Percentiles rank a stretch among this genome's conserved stretches.
Conservation (phyloP, 2,888 invertebrate species). For the Conus canariensis region DNA sequence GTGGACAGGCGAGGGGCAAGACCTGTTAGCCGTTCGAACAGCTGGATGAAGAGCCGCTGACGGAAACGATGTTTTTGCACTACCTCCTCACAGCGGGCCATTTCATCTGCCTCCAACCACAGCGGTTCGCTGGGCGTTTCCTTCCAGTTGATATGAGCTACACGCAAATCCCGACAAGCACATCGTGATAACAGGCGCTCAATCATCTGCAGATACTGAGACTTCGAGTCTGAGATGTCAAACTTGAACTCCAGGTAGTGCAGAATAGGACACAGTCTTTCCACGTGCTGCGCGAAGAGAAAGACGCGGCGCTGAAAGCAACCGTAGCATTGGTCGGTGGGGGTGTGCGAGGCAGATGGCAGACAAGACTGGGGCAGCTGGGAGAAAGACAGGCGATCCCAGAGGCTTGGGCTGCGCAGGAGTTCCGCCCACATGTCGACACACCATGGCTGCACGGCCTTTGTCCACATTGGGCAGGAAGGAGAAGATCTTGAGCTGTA, state of each 20-base stretch:
- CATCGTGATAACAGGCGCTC: constrained; percentile 62
- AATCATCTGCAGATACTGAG: constrained; percentile 70
- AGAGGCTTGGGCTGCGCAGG: constrained; percentile 68
- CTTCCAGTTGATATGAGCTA: constrained; percentile 75
- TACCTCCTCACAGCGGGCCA: constrained; percentile 65
- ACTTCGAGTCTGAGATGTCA: constrained; percentile 74
- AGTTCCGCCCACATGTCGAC: constrained; percentile 69
- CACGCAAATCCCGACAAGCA: constrained; percentile 64
- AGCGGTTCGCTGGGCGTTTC: constrained; percentile 74
- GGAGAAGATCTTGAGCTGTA: constrained; percentile 74
- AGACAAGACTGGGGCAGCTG: constrained; percentile 72
- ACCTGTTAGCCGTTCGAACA: constrained; percentile 73
- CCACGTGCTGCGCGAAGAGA: constrained; percentile 67
- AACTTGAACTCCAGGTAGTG: constrained; percentile 74
- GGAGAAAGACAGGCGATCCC: constrained; percentile 72
- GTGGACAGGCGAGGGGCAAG: constrained; percentile 68
- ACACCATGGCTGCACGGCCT: constrained; percentile 69
- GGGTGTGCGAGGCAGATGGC: constrained; percentile 59
- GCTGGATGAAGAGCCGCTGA: constrained; percentile 70
- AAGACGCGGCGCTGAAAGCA: constrained; percentile 70
- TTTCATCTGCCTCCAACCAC: constrained; percentile 63
- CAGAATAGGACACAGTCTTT: constrained; percentile 65
- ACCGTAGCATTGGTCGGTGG: constrained; percentile 61
- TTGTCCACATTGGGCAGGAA: constrained; percentile 71
- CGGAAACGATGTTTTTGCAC: constrained; percentile 70